phyloP scores from a whole-genome alignment of 2,113 vertebrate genomes.

The Callipepla squamata region DNA sequence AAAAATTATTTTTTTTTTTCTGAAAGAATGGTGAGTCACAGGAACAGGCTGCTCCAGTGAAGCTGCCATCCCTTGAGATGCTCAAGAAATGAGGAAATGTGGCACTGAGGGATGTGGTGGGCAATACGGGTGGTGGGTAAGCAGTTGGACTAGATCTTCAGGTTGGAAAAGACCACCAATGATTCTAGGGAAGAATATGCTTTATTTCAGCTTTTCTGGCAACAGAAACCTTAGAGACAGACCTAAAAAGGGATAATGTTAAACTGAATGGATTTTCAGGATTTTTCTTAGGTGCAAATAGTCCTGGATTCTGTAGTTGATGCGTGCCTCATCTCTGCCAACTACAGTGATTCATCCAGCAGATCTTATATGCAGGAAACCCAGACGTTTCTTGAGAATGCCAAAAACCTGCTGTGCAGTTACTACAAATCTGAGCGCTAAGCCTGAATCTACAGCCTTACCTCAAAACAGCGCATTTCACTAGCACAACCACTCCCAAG shows the following conservation, averaged over 20 bases:
- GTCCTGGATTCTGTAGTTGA: background rate
- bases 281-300: background rate
- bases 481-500: background rate
- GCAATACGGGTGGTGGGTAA: too few relatives aligned
- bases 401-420: background rate
- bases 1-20: too few relatives aligned
- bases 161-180: too few relatives aligned
- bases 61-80: too few relatives aligned
- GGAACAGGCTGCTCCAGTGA: too few relatives aligned
- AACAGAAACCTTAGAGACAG: background rate
- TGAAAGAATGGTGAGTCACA: too few relatives aligned
- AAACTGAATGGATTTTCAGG: background rate
- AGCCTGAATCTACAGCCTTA: background rate
- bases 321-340: background rate
- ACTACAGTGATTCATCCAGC: background rate
- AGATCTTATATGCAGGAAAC: background rate
- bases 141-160: too few relatives aligned
- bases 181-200: background rate
- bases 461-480: background rate
- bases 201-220: background rate
- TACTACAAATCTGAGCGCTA: background rate
- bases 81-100: too few relatives aligned
- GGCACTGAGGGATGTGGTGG: too few relatives aligned
- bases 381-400: background rate
- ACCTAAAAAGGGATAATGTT: background rate